phyloP scores from a whole-genome alignment of 2,797 vertebrate genomes.

The Falco columbarius region DNA sequence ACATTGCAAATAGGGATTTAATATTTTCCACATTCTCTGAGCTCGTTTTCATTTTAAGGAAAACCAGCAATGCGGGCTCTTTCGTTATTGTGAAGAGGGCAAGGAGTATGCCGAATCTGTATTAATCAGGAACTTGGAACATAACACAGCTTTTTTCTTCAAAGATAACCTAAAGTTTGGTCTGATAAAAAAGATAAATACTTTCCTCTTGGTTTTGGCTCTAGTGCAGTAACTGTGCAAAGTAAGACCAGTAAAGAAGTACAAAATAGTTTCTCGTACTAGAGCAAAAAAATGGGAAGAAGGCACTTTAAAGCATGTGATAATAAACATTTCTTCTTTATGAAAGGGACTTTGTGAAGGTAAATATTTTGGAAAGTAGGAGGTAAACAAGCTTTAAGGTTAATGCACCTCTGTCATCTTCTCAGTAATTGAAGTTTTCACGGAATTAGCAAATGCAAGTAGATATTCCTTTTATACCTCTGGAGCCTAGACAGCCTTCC shows the following conservation, averaged over 20 bases:
- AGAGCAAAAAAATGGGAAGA: background rate
- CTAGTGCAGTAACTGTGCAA: background rate
- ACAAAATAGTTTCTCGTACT: background rate
- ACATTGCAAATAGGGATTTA: background rate
- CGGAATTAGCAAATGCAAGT: background rate
- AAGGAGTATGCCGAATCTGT: background rate
- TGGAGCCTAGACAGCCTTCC: background rate
- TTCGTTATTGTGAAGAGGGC: background rate
- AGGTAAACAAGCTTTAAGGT: background rate
- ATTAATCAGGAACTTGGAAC: background rate
- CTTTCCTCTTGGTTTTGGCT: background rate
- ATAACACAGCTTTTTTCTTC: background rate
- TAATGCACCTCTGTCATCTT: background rate
- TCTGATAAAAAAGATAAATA: background rate
- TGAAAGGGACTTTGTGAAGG: background rate
- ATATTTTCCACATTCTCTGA: background rate
- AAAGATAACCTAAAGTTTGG: background rate
- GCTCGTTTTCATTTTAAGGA: background rate
- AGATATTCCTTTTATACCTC: background rate
- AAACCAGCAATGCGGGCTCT: background rate
- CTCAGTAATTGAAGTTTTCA: background rate
- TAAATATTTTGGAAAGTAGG: background rate
- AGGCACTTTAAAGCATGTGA: background rate
- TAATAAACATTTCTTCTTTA: background rate
- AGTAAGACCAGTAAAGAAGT: background rate